Conservation (phyloP, 2,797 vertebrate species). For the Pseudochaenichthys georgianus region DNA sequence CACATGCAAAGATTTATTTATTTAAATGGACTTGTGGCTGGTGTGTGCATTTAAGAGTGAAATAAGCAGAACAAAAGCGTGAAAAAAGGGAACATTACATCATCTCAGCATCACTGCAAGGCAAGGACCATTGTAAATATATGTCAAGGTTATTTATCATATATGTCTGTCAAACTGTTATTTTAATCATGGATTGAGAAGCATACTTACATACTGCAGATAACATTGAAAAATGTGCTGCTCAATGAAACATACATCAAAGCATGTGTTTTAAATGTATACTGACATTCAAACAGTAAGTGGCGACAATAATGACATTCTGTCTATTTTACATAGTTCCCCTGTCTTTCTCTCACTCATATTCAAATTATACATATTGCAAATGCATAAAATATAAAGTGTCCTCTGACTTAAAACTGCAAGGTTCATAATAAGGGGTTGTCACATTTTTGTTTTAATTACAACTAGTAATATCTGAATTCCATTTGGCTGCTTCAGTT, state of each 20-base stretch:
- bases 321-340: not conserved
- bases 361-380: not conserved
- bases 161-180: slow-evolving; percentile 14
- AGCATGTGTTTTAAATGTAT: not conserved
- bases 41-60: not conserved
- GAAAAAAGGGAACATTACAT: not conserved
- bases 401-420: not conserved
- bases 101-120: not conserved
- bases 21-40: slow-evolving; percentile 9
- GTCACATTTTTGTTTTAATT: slow-evolving; percentile 6
- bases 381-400: not conserved
- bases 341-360: not conserved
- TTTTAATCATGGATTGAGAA: too few species aligned
- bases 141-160: slow-evolving; percentile 15
- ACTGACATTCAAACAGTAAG: not conserved
- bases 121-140: slow-evolving; percentile 2
- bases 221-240: too few species aligned
- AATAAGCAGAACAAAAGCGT: not conserved
- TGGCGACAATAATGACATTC: not conserved
- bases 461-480: slow-evolving; percentile 4
- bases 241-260: not conserved
- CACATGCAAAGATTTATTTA: slow-evolving; percentile 26
- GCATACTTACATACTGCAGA: not conserved
- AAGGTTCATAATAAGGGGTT: not conserved
- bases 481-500: slow-evolving; percentile 19